These are phyloP conservation scores for Danaus plexippus DNA, from an alignment of 1,140 invertebrate genomes.

Conservation along the genomic window DNA sequence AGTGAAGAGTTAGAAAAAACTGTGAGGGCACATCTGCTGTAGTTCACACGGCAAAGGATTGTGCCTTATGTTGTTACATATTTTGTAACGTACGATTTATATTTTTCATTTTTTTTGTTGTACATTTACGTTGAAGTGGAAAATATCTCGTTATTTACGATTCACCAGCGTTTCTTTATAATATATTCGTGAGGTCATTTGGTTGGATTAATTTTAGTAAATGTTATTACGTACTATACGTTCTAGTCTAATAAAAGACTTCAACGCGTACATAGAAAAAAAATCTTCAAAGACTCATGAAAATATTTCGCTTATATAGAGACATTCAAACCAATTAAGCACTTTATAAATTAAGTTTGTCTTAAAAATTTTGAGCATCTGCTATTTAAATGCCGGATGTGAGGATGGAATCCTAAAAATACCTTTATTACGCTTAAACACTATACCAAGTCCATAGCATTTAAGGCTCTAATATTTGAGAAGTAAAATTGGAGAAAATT, in stretches of 20 bases:
- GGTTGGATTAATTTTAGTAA: too few relatives aligned
- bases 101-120: too few relatives aligned
- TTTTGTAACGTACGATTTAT: too few relatives aligned
- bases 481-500: neutral
- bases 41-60: conserved; percentile 66
- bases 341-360: conserved; percentile 2
- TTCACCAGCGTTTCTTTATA: too few relatives aligned
- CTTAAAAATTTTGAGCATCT: conserved; percentile 33
- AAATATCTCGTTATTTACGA: too few relatives aligned
- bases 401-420: conserved; percentile 29
- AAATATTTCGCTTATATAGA: neutral
- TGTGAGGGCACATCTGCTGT: conserved; percentile 51
- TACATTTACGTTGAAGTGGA: too few relatives aligned
- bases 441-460: conserved; percentile 19
- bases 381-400: conserved; percentile 37
- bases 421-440: conserved; percentile 36
- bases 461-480: conserved; percentile 21
- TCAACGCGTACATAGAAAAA: conserved; percentile 19
- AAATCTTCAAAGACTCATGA: neutral
- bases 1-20: conserved; percentile 45
- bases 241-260: conserved; percentile 18
- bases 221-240: too few relatives aligned
- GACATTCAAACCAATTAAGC: too few relatives aligned
- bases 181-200: too few relatives aligned
- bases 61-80: conserved; percentile 16